Conservation (phyloP, 2,113 vertebrate species). For the Gambusia holbrooki region DNA sequence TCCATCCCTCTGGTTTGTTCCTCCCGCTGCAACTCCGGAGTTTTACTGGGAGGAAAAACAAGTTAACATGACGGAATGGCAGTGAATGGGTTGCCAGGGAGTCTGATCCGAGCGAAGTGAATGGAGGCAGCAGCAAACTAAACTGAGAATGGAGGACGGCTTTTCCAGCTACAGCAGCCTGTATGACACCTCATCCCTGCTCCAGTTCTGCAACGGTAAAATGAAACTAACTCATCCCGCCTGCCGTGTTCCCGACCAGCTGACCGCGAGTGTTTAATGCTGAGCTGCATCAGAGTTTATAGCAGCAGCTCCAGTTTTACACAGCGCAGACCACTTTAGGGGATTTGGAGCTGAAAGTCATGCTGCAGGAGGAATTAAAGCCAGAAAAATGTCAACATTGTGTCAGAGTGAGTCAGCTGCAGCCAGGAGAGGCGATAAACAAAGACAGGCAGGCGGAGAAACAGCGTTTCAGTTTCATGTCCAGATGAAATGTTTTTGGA, state of each 20-base stretch:
- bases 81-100: constrained; percentile 90
- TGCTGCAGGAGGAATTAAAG: constrained; percentile 16
- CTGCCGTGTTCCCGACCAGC: constrained; percentile 42
- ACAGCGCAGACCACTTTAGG: not conserved
- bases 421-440: constrained; percentile 13
- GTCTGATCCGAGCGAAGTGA: constrained; percentile 83
- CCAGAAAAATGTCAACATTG: constrained; percentile 48
- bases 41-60: constrained; percentile 33
- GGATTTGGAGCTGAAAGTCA: not conserved
- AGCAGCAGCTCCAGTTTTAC: constrained; percentile 21
- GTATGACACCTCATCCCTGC: constrained; percentile 96
- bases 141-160: constrained; percentile 93
- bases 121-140: constrained; percentile 79
- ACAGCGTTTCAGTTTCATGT: constrained; percentile 33
- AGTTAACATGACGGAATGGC: constrained; percentile 78
- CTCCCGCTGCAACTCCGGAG: constrained; percentile 42
- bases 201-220: constrained; percentile 97
- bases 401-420: constrained; percentile 15
- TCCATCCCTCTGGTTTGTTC: constrained; percentile 44
- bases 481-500: constrained; percentile 16
- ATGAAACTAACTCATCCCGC: constrained; percentile 71
- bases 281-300: constrained; percentile 11
- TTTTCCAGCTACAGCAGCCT: constrained; percentile 93
- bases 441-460: constrained; percentile 21
- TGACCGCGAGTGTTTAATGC: constrained; percentile 31